A percentile compares a stretch with the other conserved stretches of the same genome.
Evolutionary conservation across 2,888 invertebrate species (phyloP).

Genomic region (Acronicta leporina): DNA sequence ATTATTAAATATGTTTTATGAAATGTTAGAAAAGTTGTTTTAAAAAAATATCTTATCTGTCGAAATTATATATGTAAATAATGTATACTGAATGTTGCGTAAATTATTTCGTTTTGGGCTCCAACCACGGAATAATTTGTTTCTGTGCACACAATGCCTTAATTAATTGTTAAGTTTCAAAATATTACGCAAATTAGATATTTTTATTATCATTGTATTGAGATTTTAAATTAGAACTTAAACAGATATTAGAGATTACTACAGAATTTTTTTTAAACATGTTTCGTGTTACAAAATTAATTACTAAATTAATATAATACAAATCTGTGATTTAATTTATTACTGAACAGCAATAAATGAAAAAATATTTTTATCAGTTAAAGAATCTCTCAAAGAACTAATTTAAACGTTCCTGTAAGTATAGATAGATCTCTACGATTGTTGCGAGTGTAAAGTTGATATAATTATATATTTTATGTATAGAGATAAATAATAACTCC

Average conservation of each 20-base stretch:
- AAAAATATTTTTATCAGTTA: constrained; percentile 60
- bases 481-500: constrained; percentile 27
- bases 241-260: constrained; percentile 67
- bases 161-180: constrained; percentile 85
- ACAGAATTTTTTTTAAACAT: constrained; percentile 62
- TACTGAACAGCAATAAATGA: constrained; percentile 73
- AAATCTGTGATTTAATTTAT: constrained; percentile 88
- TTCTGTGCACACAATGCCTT: constrained; percentile 56
- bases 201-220: constrained; percentile 72
- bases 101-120: constrained; percentile 81
- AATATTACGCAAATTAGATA: constrained; percentile 80
- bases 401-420: constrained; percentile 87
- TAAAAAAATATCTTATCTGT: constrained; percentile 69
- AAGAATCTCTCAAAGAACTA: constrained; percentile 79
- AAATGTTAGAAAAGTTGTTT: constrained; percentile 85
- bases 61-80: constrained; percentile 70
- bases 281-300: constrained; percentile 69
- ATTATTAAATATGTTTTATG: constrained; percentile 83
- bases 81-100: constrained; percentile 78
- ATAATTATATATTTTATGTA: constrained; percentile 53
- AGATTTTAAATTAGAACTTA: constrained; percentile 75
- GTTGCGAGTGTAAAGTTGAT: constrained; percentile 76
- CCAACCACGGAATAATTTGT: constrained; percentile 54
- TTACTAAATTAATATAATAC: constrained; percentile 81
- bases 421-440: constrained; percentile 87